Conservation (phyloP, 2,113 vertebrate genomes). For the Microtus richardsoni region DNA sequence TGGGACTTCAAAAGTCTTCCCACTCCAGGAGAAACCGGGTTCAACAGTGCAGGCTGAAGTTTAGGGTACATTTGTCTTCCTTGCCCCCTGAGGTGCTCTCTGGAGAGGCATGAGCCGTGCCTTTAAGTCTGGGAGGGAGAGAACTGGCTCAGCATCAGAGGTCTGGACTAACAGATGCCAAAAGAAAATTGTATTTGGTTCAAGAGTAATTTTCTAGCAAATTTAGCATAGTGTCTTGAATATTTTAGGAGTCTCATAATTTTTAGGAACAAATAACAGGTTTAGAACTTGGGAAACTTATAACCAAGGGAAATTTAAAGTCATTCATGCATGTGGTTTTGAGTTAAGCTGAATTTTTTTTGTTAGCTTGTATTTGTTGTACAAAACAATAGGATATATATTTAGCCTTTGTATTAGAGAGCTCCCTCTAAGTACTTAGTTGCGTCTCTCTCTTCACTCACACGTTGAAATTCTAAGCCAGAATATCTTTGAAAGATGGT, state of each 20-base stretch:
- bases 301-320: background rate
- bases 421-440: background rate
- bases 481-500: background rate
- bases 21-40: background rate
- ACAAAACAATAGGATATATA: background rate
- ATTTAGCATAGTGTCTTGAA: background rate
- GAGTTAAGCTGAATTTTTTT: slow-evolving; percentile 17
- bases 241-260: background rate
- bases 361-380: background rate
- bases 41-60: background rate
- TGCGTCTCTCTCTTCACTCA: background rate
- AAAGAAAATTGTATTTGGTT: background rate
- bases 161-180: background rate
- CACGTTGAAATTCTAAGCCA: background rate
- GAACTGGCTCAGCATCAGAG: background rate
- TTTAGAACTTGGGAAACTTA: slow-evolving; percentile 31
- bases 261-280: background rate
- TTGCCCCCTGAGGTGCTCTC: background rate
- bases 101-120: background rate
- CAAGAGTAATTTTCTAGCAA: background rate
- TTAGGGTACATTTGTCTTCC: background rate
- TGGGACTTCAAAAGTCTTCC: background rate
- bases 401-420: background rate
- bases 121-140: background rate
- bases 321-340: background rate